Evolutionary conservation across 2,888 invertebrate species (phyloP), one percentile per base, ranked within the genome.

Genomic region (Agrotis segetum): DNA sequence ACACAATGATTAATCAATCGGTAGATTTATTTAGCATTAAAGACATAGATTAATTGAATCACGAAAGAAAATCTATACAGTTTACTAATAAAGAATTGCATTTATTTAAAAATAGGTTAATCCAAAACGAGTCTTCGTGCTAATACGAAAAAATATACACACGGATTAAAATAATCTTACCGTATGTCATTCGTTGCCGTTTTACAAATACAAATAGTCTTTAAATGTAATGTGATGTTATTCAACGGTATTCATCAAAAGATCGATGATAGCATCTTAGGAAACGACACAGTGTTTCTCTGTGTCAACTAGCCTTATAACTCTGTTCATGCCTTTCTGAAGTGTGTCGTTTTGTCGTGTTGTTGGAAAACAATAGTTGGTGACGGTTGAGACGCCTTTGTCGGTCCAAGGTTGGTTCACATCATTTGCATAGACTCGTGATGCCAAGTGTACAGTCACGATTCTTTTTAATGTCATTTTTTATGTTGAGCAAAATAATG

Each of bases 391-490:
- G 82, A 81, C 83, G 49, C 70, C 74, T 71, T 90, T 91, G 91
- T 90, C 85, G 83, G 85, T 75, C 81, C 92, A 93, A 93, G 93
- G 92, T 92, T 91, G 90, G 88, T 91, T 92, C 91, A 87, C 91
- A 92, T 92, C 91, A 92, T 93, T 92, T 92, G 91, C 92, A 93
- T 92, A 77, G 69, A 71, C 79, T 90, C 88, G 87, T 88, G 90
- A 89, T 89, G 82, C 86, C 89, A 90, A 91, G 87, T 86, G 83
- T 89, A 76, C 69, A 85, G 91, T 93, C 92, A 93, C 92, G 92
- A 91, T 83, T 83, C 84, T 85, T 85, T 40, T 85, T 90, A 89
- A 90, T 90, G 89, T 82, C 85, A 89, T 88, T 86, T 88, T 40
- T 85, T 84, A 88, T 82, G 81, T 85, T 73, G 61, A 67, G 74